A percentile compares a stretch with the other conserved stretches of the same genome.
phyloP scores from a whole-genome alignment of 2,113 vertebrate species.

The Orientallactaga bullata region DNA sequence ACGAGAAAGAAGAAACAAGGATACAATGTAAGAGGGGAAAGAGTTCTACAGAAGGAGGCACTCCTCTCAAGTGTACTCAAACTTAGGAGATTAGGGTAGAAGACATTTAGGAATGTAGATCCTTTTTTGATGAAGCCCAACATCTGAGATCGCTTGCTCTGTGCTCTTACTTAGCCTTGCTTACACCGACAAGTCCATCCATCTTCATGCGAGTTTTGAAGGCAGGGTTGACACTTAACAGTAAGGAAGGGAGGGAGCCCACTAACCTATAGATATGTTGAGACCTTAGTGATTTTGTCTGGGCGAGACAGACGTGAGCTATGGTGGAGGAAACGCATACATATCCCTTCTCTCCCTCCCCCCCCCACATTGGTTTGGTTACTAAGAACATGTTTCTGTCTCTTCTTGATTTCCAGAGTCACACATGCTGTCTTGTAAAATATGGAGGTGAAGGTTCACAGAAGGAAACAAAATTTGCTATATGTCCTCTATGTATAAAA shows the following conservation, averaged over 20 bases:
- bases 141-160: background rate
- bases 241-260: background rate
- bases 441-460: background rate
- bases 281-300: background rate
- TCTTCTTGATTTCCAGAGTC: conserved; percentile 21
- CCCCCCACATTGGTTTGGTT: conserved; percentile 2
- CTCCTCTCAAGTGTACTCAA: background rate
- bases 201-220: background rate
- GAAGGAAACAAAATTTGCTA: background rate
- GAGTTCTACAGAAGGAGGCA: background rate
- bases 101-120: background rate
- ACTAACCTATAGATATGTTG: rapidly evolving
- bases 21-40: background rate
- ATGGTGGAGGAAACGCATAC: no score
- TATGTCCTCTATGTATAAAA: background rate
- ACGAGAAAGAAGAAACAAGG: background rate
- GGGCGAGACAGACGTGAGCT: no score
- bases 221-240: background rate
- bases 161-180: background rate
- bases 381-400: background rate
- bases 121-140: background rate
- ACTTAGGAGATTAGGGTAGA: background rate
- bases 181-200: background rate
- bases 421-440: background rate
- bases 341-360: background rate